Evolutionary conservation across 2,797 vertebrate species (phyloP), one percentile per base, ranked within the genome.

Genomic region (Lacerta bilineata): DNA sequence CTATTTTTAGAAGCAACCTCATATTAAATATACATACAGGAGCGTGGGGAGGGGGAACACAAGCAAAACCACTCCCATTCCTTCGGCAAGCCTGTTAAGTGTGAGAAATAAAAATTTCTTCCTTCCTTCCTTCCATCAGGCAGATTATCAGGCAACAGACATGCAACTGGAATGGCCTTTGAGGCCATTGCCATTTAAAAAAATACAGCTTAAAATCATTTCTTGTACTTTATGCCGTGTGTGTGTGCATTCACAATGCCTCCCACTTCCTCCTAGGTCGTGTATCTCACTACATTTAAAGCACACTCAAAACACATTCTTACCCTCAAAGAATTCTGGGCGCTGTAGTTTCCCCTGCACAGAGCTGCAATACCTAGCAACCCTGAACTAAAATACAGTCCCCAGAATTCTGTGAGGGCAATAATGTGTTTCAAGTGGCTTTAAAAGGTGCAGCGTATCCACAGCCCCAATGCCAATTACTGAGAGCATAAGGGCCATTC

Each of bases 1-100:
- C 8, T 91, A 81, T 81, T 91, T 87, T 87, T 85, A 91, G 64
- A 39, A 80, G 29, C 25, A 66, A 84, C 41, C 0, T 82, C 69
- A 76, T 79, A 87, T 80, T 88, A 76, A 25, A 80, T 80, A 74
- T 82, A 0, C 33, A 20, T 61, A 25, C 3, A 27, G 50, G 50
- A 55, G 50, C 15, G 50, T 9, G 29, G 1, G 8, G 8, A 13
- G 2, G 72, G 75, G 80, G 29, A 36, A 23, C n/a, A 7, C 43
- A 59, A 18, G 59, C 18, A 61, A 82, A 27, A 43, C 29, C 43
- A 20, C 29, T 50, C 23, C 27, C 61, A 64, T 83, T 55, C n/a
- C n/a, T 72, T 11, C 8, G 23, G 6, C 50, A 1, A 8, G 74
- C 8, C 27, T 84, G 0, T 1, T 50, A 87, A 78, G 59, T 84